phyloP scores from a whole-genome alignment of 2,797 vertebrate genomes.

The Channallabes apus region DNA sequence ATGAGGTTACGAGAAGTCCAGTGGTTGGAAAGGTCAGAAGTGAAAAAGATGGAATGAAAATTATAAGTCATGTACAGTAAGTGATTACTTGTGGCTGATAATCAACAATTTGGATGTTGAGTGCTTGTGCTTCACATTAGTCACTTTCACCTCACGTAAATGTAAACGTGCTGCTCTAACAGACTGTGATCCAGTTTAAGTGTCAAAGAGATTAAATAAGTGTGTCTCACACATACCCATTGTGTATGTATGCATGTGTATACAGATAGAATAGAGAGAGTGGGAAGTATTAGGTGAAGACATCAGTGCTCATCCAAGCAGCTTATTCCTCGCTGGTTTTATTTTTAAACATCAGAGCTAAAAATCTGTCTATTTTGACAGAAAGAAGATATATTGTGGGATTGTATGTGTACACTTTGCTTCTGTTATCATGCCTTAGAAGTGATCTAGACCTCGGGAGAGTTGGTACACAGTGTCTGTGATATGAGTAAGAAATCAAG shows the following conservation, averaged over 20 bases:
- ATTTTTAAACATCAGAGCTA: slow-evolving; percentile 6
- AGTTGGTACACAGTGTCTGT: slow-evolving; percentile 9
- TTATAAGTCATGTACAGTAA: slow-evolving; percentile 61
- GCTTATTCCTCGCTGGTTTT: slow-evolving; percentile 15
- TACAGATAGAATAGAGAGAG: slow-evolving; percentile 17
- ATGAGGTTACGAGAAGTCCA: slow-evolving; percentile 47
- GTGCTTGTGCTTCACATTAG: slow-evolving; percentile 56
- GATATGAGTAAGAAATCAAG: slow-evolving; percentile 4
- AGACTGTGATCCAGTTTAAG: slow-evolving; percentile 64
- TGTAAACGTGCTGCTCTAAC: slow-evolving; percentile 67
- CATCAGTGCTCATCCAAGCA: slow-evolving; percentile 19
- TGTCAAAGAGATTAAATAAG: slow-evolving; percentile 72
- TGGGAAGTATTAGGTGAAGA: slow-evolving; percentile 12
- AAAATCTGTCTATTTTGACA: slow-evolving; percentile 21
- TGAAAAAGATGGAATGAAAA: slow-evolving; percentile 53
- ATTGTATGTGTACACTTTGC: slow-evolving; percentile 6
- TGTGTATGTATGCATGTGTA: slow-evolving; percentile 39
- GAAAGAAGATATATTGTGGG: neutral
- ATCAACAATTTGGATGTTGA: slow-evolving; percentile 64
- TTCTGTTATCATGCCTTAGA: slow-evolving; percentile 23
- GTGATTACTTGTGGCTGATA: slow-evolving; percentile 64
- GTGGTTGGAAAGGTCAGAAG: slow-evolving; percentile 43
- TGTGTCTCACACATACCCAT: slow-evolving; percentile 56
- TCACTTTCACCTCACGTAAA: slow-evolving; percentile 72
- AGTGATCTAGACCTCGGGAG: slow-evolving; percentile 5